Percentiles rank a stretch among this genome's conserved stretches.
Evolutionary conservation across 2,888 invertebrate genomes (phyloP).

Genomic region (Spisula solida): DNA sequence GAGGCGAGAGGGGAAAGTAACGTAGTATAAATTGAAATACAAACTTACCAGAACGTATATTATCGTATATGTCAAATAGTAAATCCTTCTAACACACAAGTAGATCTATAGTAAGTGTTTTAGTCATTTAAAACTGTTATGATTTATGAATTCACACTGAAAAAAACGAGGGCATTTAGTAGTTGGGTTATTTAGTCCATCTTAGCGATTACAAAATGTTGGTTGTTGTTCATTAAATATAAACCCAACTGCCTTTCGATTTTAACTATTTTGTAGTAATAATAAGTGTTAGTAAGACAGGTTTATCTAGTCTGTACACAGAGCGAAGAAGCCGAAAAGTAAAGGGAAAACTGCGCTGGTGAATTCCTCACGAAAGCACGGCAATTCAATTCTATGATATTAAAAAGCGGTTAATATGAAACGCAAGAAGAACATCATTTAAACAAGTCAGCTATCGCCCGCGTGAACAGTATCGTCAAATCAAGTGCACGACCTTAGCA

Average conservation of each 20-base stretch:
- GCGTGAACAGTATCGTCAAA: neutral
- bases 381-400: constrained; percentile 6
- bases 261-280: constrained; percentile 11
- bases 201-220: constrained; percentile 9
- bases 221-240: neutral
- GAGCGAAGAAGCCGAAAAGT: neutral
- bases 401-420: neutral
- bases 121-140: neutral
- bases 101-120: neutral
- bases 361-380: neutral
- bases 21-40: neutral
- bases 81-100: neutral
- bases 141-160: neutral
- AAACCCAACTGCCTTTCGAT: neutral
- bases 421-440: neutral
- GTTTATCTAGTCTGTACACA: neutral
- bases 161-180: neutral
- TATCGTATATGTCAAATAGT: neutral
- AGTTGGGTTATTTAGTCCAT: constrained; percentile 1
- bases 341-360: neutral
- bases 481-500: neutral
- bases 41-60: neutral
- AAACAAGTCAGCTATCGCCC: neutral
- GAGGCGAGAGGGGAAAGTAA: neutral
- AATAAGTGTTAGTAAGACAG: neutral